Conservation (phyloP, 1,140 invertebrate genomes). For the Aphelenchoides fujianensis region DNA sequence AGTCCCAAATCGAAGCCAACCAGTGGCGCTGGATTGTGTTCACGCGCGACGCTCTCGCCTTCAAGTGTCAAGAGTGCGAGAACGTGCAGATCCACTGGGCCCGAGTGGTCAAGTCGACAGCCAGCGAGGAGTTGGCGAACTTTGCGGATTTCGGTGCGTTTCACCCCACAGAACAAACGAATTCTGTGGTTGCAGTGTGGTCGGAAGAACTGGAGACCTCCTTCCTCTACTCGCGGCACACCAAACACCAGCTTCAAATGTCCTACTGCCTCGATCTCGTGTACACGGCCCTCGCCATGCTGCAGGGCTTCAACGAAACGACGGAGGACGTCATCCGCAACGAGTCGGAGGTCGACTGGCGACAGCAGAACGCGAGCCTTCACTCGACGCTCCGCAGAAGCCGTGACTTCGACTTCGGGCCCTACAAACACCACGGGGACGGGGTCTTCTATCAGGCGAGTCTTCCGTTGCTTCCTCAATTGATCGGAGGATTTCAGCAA, state of each 20-base stretch:
- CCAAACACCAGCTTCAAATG: slow-evolving; percentile 24
- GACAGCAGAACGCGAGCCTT: slow-evolving; percentile 6
- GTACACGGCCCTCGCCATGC: slow-evolving; percentile 11
- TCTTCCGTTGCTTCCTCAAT: not conserved
- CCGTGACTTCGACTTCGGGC: slow-evolving; percentile 51
- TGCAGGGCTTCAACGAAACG: slow-evolving; percentile 24
- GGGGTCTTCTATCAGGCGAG: slow-evolving; percentile 52
- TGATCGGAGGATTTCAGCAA: not conserved
- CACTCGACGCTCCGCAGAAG: not conserved
- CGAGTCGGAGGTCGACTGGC: not conserved
- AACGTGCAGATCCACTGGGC: slow-evolving; percentile 52
- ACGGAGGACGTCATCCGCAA: slow-evolving; percentile 1
- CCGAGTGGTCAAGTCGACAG: slow-evolving; percentile 29
- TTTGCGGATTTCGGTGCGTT: slow-evolving; percentile 31
- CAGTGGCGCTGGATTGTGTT: slow-evolving; percentile 39
- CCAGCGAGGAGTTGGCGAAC: slow-evolving; percentile 30
- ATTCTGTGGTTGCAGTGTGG: slow-evolving; percentile 24
- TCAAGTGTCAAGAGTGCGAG: slow-evolving; percentile 54
- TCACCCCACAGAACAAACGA: slow-evolving; percentile 36
- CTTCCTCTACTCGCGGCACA: not conserved
- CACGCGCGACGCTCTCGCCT: slow-evolving; percentile 41
- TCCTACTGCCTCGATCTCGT: slow-evolving; percentile 44
- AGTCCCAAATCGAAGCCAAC: slow-evolving; percentile 27
- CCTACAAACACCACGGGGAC: slow-evolving; percentile 28
- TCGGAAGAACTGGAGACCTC: slow-evolving; percentile 29